Conservation (phyloP, 2,888 invertebrate genomes). For the Apodemia zela region DNA sequence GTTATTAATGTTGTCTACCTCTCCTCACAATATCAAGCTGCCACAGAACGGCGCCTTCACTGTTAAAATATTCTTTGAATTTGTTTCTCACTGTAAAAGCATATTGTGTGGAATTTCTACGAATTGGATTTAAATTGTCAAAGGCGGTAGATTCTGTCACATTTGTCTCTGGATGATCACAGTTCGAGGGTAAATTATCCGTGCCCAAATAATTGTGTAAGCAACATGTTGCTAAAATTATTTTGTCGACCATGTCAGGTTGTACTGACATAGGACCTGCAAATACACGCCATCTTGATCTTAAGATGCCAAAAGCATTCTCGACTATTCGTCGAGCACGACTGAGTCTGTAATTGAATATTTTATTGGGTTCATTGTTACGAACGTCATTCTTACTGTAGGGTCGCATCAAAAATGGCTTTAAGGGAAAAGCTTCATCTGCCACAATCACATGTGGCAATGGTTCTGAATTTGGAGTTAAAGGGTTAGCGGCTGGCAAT, state of each 20-base stretch:
- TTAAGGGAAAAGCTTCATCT: too few species aligned
- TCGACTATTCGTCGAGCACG: conserved; percentile 18
- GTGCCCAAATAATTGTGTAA: conserved; percentile 20
- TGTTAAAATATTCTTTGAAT: neutral
- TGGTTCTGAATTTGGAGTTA: conserved; percentile 8
- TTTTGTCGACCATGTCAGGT: conserved; percentile 20
- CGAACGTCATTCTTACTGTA: conserved; percentile 12
- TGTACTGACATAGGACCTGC: conserved; percentile 16
- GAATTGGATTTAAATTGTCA: neutral
- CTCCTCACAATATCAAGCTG: neutral
- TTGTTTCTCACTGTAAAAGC: conserved; percentile 1
- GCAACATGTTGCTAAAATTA: conserved; percentile 19
- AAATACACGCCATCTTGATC: conserved; percentile 20
- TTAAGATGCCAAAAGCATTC: neutral
- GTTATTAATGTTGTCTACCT: neutral
- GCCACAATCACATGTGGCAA: conserved; percentile 10
- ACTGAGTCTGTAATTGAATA: conserved; percentile 25
- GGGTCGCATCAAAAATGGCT: too few species aligned
- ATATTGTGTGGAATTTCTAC: neutral
- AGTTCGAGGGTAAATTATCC: neutral
- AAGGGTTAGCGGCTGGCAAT: conserved; percentile 9
- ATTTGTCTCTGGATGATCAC: conserved; percentile 1
- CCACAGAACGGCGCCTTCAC: too few species aligned
- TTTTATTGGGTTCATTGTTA: conserved; percentile 27
- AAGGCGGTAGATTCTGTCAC: conserved; percentile 1